Base-by-base conservation (phyloP, 2,797 vertebrate species). In the Gephyroberyx darwinii region DNA sequence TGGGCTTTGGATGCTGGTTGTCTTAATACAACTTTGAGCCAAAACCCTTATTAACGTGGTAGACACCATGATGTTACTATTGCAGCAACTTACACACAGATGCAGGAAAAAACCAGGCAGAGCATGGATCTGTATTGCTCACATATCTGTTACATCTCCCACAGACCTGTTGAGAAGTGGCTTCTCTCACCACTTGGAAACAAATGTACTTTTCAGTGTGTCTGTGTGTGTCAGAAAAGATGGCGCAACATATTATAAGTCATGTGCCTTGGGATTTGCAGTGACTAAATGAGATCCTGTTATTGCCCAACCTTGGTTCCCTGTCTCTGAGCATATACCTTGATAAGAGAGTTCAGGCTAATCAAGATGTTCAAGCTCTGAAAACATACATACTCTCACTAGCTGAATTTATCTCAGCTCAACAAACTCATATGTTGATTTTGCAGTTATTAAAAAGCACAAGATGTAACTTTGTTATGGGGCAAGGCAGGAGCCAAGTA, bases 141-240 rank as follows among this genome's bases (percentile, higher is more conserved):
- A 67, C 50, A 48, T 35, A 20, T 51, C 35, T 22, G 53, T 74
- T n/a, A 60, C 26, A 54, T 60, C 37, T 48, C 19, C 50, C 26
- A 66, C 35, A 61, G 39, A 60, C 71, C 56, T 60, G 63, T 39
- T 47, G 19, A 65, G 19, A 53, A n/a, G 22, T 26, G 37, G 17
- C 33, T 61, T 54, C 22, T 13, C 39, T 64, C 12, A 26, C 16
- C n/a, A 47, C 13, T 47, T 31, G 43, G 41, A 71, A 63, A 55
- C 52, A 51, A 47, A 56, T 47, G 16, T 19, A n/a, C 12, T 51
- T 26, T 48, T 30, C 7, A 37, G 37, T 20, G 10, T 45, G 50
- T 35, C 12, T 63, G 60, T 5, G 33, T 53, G 50, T 4, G 8
- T 41, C 17, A 33, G 37, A 64, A 17, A 35, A n/a, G 30, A 56